Conservation (phyloP, 2,888 invertebrate species). For the Dendrolimus houi region DNA sequence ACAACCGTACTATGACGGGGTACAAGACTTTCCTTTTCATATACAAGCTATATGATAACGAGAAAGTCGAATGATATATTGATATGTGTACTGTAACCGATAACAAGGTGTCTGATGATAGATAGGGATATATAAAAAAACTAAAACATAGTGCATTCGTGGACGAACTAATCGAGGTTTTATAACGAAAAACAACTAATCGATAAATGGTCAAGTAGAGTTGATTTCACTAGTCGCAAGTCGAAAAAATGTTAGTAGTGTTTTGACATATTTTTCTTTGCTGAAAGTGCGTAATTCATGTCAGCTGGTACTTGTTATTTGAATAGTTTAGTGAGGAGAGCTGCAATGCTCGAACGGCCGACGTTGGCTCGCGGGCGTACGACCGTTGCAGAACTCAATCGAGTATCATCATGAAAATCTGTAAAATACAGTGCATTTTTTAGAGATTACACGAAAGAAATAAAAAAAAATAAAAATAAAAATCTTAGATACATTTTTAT, state of each 20-base stretch:
- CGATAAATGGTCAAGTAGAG: slow-evolving; percentile 75
- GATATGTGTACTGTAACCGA: slow-evolving; percentile 33
- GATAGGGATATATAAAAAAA: slow-evolving; percentile 50
- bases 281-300: slow-evolving; percentile 78
- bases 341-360: slow-evolving; percentile 61
- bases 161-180: slow-evolving; percentile 65
- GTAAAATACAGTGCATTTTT: slow-evolving; percentile 68
- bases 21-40: slow-evolving; percentile 48
- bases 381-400: slow-evolving; percentile 55
- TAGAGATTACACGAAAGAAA: slow-evolving; percentile 52
- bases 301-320: slow-evolving; percentile 69
- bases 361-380: slow-evolving; percentile 32
- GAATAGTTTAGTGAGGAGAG: slow-evolving; percentile 43
- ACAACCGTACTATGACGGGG: slow-evolving; percentile 25
- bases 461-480: slow-evolving; percentile 38
- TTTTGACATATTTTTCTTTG: slow-evolving; percentile 78
- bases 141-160: slow-evolving; percentile 70
- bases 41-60: slow-evolving; percentile 57
- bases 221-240: slow-evolving; percentile 77
- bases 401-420: slow-evolving; percentile 39
- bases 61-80: slow-evolving; percentile 30
- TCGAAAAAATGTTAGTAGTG: slow-evolving; percentile 75
- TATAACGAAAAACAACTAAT: slow-evolving; percentile 59
- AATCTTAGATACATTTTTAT: slow-evolving; percentile 46
- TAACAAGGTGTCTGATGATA: slow-evolving; percentile 46